Evolutionary conservation across 2,113 vertebrate genomes (phyloP), one percentile per base, ranked within the genome.

Genomic region (Drymodes brunneopygia): DNA sequence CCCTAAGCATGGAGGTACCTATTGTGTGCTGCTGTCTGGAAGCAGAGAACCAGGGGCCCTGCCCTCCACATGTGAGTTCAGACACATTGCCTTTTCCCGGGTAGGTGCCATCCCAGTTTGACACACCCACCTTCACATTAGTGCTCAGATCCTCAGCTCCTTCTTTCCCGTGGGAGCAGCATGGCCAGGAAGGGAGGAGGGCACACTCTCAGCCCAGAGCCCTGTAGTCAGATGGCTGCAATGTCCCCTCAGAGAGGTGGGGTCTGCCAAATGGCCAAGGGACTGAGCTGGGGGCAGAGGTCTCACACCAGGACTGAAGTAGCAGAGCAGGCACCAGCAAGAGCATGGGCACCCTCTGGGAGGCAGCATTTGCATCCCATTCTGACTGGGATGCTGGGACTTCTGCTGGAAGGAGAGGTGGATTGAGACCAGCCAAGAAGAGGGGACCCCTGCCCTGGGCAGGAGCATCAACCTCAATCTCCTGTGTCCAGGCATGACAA

Each of bases 361-460:
- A 85, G 45, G 58, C 69, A 93, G 48, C 31, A 57, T 36, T 80
- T 69, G 54, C 45, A 65, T 65, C 38, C 21, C 2, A 1, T 28
- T 40, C 18, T 71, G 48, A 33, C 47, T 48, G 29, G 18, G 11
- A 6, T 57, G 21, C 51, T 66, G 47, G 18, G 24, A 8, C 33
- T 84, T 45, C 27, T 50, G 35, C 31, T 36, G 13, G 18, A 27
- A 71, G 24, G 12, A 79, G 44, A 62, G 2, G 0, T 25, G 22
- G 15, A 23, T 5, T 73, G 22, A 42, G 19, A 56, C 10, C 35
- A 60, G 35, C 48, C 47, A 51, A 71, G 64, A 38, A 61, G n/a
- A 73, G 29, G 15, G 11, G 6, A 69, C 6, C 2, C 0, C 0
- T 23, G 6, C 29, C 38, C 22, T 22, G 10, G 11, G 33, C 47